Base-by-base conservation (phyloP, 2,888 invertebrate genomes). In the Dynastes tityus region DNA sequence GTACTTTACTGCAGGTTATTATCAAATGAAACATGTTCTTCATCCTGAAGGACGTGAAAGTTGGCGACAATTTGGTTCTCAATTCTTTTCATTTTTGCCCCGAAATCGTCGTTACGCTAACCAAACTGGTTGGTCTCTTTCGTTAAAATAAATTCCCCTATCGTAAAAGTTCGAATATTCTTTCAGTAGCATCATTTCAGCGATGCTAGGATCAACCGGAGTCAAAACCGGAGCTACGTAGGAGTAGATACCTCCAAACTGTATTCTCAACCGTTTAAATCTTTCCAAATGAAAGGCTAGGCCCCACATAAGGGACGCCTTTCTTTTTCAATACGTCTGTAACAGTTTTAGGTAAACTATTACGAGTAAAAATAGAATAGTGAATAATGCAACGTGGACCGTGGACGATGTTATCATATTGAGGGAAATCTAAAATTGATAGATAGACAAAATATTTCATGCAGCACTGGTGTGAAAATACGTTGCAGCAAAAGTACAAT, bases 251-350 rank as follows among this genome's bases (percentile, higher is more conserved):
- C 80, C 80, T 0, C 75, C 77, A 51, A 74, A 65, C 51, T 77
- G 65, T 11, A 32, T 22, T 16, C 75, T 75, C 9, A n/a, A 61
- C 2, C 32, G 6, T 61, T 77, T 79, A 2, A 70, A 37, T 49
- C 67, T 77, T 71, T 5, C 80, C 80, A 45, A 79, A 80, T 49
- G 79, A 78, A 53, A 79, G 49, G 8, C 9, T 45, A 2, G 79
- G 78, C 51, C 45, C 4, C 1, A 74, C 2, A 22, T 58, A 65
- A 37, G 77, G 61, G 0, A 80, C 65, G n/a, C 55, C 40, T 76
- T 51, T 77, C 37, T 40, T 70, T 51, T 64, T 53, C 80, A 80
- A 40, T 80, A 80, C 4, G 53, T 73, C 29, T 32, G 68, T 11
- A 63, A 11, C 61, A 63, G 65, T 74, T 68, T 71, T 6, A 78